Percentiles rank a stretch among this genome's conserved stretches.
Evolutionary conservation across 1,140 invertebrate genomes (phyloP).

Genomic region (Orius laevigatus): DNA sequence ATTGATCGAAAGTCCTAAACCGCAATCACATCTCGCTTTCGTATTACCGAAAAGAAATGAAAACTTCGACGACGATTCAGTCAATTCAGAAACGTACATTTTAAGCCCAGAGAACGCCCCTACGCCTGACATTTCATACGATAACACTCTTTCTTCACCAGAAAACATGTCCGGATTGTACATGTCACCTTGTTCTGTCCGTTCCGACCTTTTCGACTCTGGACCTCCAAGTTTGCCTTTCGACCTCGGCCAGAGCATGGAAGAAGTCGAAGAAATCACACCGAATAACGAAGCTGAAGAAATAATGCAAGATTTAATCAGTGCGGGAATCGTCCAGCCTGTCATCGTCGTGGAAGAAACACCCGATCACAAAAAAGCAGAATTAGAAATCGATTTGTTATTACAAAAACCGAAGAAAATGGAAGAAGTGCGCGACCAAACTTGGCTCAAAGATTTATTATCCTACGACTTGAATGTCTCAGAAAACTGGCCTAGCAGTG

Average conservation of each 20-base stretch:
- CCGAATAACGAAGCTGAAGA: constrained; percentile 20
- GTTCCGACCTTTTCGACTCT: constrained; percentile 19
- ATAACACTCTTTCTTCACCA: constrained; percentile 21
- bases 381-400: constrained; percentile 7
- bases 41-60: constrained; percentile 8
- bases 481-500: constrained; percentile 16
- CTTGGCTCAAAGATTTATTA: constrained; percentile 6
- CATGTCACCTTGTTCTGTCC: constrained; percentile 21
- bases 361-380: constrained; percentile 1
- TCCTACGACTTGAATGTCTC: constrained; percentile 2
- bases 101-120: constrained; percentile 14
- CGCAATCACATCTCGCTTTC: constrained; percentile 21
- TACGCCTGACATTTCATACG: constrained; percentile 13
- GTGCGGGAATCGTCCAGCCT: constrained; percentile 15
- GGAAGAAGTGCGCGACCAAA: not conserved
- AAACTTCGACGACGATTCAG: constrained; percentile 4
- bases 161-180: constrained; percentile 26
- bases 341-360: constrained; percentile 8
- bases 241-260: constrained; percentile 15
- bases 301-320: constrained; percentile 18
- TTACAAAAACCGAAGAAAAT: not conserved
- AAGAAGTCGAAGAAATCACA: constrained; percentile 20
- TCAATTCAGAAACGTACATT: constrained; percentile 14
- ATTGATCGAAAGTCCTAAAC: constrained; percentile 28
- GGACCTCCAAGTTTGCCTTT: constrained; percentile 19